Evolutionary conservation across 2,888 invertebrate genomes (phyloP), one percentile per base, ranked within the genome.

Genomic region (Drosophila pegasa): DNA sequence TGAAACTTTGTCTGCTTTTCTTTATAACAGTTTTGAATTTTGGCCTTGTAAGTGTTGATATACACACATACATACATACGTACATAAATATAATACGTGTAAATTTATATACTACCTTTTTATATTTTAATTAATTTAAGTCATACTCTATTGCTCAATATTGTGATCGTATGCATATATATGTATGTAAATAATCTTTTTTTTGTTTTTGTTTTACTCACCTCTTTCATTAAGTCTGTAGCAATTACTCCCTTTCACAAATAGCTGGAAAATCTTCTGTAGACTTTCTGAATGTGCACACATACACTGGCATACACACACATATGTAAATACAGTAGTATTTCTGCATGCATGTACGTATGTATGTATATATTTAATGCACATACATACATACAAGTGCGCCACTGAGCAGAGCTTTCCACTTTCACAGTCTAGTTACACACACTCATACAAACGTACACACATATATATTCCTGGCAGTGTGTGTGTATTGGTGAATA

Each of bases 221-320:
- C 84, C 84, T 84, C 84, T 84, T 84, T 84, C 84, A 84, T 84
- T 84, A 84, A 78, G 66, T 75, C 83, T 66, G 72, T 80, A 74
- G 71, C 71, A 86, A 80, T 83, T 80, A 82, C 66, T 78, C 75
- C 84, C 72, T 82, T 80, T 79, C 80, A 79, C 80, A 76, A 82
- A 70, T 73, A 70, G 45, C 20, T 69, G 51, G 68, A 68, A 71
- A 76, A 80, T 76, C 61, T 65, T 76, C 47, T 65, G 74, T 57
- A 59, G 58, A 75, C 77, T 75, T 76, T 75, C 74, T 61, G 71
- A 65, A 76, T 74, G 41, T 63, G 55, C 63, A 55, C 33, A 52
- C 16, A 51, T 45, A 43, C 38, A 33, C 68, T 50, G 68, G n/a
- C 41, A 56, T 40, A 48, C 29, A 52, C 41, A 56, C 37, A 48